These are phyloP conservation scores for Mandrillus leucophaeus DNA, from an alignment of 2,113 vertebrate genomes.

Conservation along the genomic window DNA sequence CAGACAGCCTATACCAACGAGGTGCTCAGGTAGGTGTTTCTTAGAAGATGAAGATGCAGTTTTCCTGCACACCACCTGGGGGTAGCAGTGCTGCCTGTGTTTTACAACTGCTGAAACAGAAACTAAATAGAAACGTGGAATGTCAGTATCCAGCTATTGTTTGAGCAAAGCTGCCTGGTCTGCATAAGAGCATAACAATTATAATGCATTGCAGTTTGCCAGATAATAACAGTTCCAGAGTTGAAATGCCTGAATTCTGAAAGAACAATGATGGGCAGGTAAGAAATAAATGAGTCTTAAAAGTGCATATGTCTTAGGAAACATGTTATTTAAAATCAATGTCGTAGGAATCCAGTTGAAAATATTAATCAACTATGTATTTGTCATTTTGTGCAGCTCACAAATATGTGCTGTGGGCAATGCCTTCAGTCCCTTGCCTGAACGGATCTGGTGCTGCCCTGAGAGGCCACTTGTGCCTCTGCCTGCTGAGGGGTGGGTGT, in stretches of 20 bases:
- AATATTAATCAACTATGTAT: not conserved
- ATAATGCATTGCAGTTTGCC: not conserved
- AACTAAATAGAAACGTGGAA: not conserved
- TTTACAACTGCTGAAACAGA: not conserved
- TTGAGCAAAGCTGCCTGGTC: not conserved
- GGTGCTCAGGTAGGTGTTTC: not conserved
- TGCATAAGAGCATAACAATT: not conserved
- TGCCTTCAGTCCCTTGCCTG: not conserved
- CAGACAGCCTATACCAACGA: not conserved
- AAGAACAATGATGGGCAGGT: not conserved
- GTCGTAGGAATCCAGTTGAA: not conserved
- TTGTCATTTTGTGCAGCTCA: not conserved
- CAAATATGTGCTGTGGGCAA: not conserved
- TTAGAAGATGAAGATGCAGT: not conserved
- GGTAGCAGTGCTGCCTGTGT: not conserved
- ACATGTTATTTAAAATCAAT: not conserved
- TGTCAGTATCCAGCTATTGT: not conserved
- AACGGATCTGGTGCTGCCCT: not conserved
- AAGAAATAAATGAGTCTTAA: not conserved
- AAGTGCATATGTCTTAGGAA: not conserved
- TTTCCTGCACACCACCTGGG: not conserved
- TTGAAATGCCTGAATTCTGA: not conserved
- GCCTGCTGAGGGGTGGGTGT: accelerated
- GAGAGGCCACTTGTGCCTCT: not conserved
- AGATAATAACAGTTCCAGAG: not conserved